Evolutionary conservation across 64 coral and sea anemone genomes (phyloP), one percentile per base, ranked within the genome.

Genomic region (Catalaphyllia jardinei): DNA sequence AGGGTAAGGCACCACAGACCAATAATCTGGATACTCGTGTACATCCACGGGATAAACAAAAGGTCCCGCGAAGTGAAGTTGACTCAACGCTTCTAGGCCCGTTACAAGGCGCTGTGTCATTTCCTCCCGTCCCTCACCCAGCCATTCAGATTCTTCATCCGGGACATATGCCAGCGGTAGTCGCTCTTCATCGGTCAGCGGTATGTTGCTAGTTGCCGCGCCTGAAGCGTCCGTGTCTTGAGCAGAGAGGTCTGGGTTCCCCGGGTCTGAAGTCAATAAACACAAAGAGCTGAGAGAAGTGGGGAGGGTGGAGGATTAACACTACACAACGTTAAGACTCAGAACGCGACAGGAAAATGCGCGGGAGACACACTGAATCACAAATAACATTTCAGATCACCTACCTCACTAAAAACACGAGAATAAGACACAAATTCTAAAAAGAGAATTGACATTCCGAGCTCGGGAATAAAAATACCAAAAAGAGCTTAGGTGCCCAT

Each of bases 1-100:
- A 7, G 97, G 97, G 67, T 92, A 99, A 42, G 97, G 93, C 1
- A 99, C 97, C 30, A 99, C 91, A 59, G 87, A 95, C 97, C 97
- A 99, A 59, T 99, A 99, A 31, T 99, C 97, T 2, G 97, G 94
- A 50, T 99, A 99, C 1, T 94, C 52, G 12, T 95, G 94, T 11
- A 99, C 97, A 80, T 99, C 97, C n/a, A 99, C 97, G 0, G 97
- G 93, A 78, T 95, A 99, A 1, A 95, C 97, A 86, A 99, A 99
- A 7, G 94, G 90, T 31, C 93, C 97, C 0, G 97, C 93, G 39
- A 99, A 93, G 69, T 86, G 90, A 11, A 99, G 91, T 78, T 93
- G 87, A 78, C 91, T 95, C 52, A 99, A 29, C 28, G 91, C 74
- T 20, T 90, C 94, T 49, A 99, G 76, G 16, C 91, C 94, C 16